Conservation (phyloP, 1,140 invertebrate species). For the Luehdorfia chinensis region DNA sequence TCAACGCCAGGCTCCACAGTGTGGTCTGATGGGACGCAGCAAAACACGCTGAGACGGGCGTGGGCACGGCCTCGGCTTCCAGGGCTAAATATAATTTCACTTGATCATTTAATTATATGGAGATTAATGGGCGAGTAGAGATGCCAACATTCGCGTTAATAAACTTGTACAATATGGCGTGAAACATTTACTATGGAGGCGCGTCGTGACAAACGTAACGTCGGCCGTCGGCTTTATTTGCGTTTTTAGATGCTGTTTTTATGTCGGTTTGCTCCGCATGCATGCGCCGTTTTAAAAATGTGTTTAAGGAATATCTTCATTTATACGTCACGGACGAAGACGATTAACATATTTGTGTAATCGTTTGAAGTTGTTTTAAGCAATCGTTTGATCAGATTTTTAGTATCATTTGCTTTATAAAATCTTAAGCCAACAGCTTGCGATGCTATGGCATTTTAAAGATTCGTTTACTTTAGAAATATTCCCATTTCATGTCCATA, state of each 20-base stretch:
- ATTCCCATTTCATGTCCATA: conserved; percentile 1
- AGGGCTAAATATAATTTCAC: conserved; percentile 72
- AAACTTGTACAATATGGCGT: conserved; percentile 61
- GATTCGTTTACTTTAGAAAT: not conserved
- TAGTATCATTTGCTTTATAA: not conserved
- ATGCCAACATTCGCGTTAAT: conserved; percentile 66
- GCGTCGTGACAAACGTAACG: conserved; percentile 22
- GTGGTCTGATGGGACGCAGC: conserved; percentile 40
- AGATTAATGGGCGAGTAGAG: conserved; percentile 67
- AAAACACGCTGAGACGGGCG: conserved; percentile 37
- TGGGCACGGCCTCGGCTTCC: conserved; percentile 64
- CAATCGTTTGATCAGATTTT: not conserved
- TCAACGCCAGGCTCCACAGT: conserved; percentile 25
- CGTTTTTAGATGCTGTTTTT: conserved; percentile 17
- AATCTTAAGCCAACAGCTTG: not conserved
- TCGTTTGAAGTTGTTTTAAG: conserved; percentile 8
- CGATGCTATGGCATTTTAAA: not conserved
- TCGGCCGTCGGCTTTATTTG: conserved; percentile 27
- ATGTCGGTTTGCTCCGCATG: not conserved
- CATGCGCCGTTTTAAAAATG: conserved; percentile 11
- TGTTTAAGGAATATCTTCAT: conserved; percentile 13
- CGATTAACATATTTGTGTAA: conserved; percentile 12
- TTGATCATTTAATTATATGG: conserved; percentile 75
- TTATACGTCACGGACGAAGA: conserved; percentile 3
- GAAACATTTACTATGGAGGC: conserved; percentile 47